Base-by-base conservation (phyloP, 2,113 vertebrate genomes). In the Columba janthina region DNA sequence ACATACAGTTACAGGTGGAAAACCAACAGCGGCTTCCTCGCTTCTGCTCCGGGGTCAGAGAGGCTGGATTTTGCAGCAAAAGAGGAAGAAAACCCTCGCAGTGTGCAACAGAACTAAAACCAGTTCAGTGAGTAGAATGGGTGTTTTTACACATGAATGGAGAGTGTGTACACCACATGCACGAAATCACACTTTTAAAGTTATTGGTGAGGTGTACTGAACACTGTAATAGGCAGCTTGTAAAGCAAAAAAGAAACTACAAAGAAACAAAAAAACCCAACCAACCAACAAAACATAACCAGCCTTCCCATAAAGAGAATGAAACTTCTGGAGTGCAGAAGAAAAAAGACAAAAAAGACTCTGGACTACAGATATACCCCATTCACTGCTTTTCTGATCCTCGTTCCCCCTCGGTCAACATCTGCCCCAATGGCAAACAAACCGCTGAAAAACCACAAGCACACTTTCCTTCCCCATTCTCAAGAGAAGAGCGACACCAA, bases 1-100 rank as follows among this genome's bases (percentile, higher is more conserved):
- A 90, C 36, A 58, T 66, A 80, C 7, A 40, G 74, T 95, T 94
- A 96, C 65, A 81, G 91, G 78, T 78, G 88, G 19, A 89, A 85
- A 91, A 38, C 24, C 77, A 83, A 62, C 29, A 82, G 74, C 70
- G 50, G 31, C 80, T 86, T 57, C 82, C 75, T 36, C 5, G 29
- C 42, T 51, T 64, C 56, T 61, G 31, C 58, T 26, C 26, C 34
- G 8, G 24, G 19, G 11, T 78, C 85, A 73, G 60, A 53, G 14
- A 32, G 38, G n/a, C 18, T 85, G 46, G 44, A 22, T 61, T 84
- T 32, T 44, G 28, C 48, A 75, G 21, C 29, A 73, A 29, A 40
- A 70, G 4, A 51, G 50, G 71, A 87, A 58, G 58, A 79, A 90
- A 92, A 42, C 28, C 54, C 36, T 73, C 1, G 4, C 42, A 38